phyloP scores from a whole-genome alignment of 2,113 vertebrate species.

The Phycodurus eques region DNA sequence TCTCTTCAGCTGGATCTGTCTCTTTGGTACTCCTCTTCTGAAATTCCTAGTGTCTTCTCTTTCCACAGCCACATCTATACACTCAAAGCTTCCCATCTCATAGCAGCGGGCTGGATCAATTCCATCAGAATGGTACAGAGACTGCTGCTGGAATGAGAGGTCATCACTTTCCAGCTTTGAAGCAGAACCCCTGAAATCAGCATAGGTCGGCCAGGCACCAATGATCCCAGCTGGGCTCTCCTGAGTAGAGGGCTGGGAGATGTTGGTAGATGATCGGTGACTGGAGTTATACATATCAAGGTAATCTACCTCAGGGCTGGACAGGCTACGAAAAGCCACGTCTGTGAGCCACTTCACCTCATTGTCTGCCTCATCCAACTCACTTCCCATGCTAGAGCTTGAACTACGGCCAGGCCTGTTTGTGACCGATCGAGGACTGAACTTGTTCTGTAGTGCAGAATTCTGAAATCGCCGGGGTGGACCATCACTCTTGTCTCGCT shows the following conservation, averaged over 20 bases:
- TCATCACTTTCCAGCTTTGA: constrained; percentile 66
- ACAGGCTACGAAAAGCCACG: constrained; percentile 74
- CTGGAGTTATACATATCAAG: constrained; percentile 86
- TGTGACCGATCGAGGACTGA: constrained; percentile 28
- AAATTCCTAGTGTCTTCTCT: constrained; percentile 73
- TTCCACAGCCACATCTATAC: constrained; percentile 86
- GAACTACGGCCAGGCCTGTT: constrained; percentile 66
- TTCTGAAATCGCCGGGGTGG: constrained; percentile 53
- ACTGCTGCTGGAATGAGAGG: constrained; percentile 48
- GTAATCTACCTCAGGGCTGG: constrained; percentile 70
- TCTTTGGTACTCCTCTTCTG: constrained; percentile 88
- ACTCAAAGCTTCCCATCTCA: constrained; percentile 80
- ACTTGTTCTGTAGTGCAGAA: constrained; percentile 49
- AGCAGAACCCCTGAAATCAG: constrained; percentile 67
- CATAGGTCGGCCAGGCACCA: constrained; percentile 75
- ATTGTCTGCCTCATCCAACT: constrained; percentile 80
- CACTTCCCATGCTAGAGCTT: constrained; percentile 78
- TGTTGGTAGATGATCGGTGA: constrained; percentile 72
- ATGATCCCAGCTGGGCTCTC: constrained; percentile 71
- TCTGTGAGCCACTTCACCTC: constrained; percentile 84
- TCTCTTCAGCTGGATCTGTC: constrained; percentile 89
- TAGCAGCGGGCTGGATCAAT: constrained; percentile 71
- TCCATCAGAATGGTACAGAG: constrained; percentile 42
- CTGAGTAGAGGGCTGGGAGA: constrained; percentile 79
- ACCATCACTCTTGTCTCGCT: constrained; percentile 61